Base-by-base conservation (phyloP, 1,140 invertebrate species). In the Idris sp. region DNA sequence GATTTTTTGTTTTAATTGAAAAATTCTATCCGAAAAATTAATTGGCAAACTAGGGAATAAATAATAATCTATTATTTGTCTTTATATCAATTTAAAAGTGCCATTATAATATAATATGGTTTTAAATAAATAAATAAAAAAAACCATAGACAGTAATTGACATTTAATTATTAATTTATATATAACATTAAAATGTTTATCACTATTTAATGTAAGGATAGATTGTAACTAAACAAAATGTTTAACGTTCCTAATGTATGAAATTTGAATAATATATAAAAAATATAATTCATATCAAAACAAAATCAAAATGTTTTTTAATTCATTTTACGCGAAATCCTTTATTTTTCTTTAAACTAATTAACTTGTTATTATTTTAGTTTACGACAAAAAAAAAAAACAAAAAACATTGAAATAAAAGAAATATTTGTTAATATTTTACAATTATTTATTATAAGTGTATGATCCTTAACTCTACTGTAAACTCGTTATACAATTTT, bases 241-340 rank as follows among this genome's bases (percentile, higher is more conserved):
- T 59, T 43, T 56, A 22, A 31, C 26, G 54, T 59, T 59, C 54
- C 41, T 46, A 59, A 36, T 28, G 16, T 46, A 46, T 46, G 40
- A 59, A 59, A 11, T 36, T 59, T 43, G 10, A 48, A 28, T 15
- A n/a, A 46, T 46, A 38, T 9, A 36, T 46, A 26, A 54, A 46
- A 36, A 43, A n/a, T 36, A 36, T 28, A 28, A 58, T 26, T 58
- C 28, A 58, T 58, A 58, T 56, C 35, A 36, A 36, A 36, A 16
- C n/a, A n/a, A n/a, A n/a, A n/a, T n/a, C n/a, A n/a, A n/a, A n/a
- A n/a, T n/a, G n/a, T n/a, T n/a, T n/a, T n/a, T n/a, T n/a, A n/a
- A n/a, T n/a, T n/a, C n/a, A n/a, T n/a, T n/a, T n/a, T n/a, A n/a
- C n/a, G n/a, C n/a, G n/a, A n/a, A n/a, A n/a, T n/a, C n/a, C n/a